These are phyloP conservation scores for Sparus aurata DNA, from an alignment of 2,797 vertebrate genomes.

Conservation along the genomic window DNA sequence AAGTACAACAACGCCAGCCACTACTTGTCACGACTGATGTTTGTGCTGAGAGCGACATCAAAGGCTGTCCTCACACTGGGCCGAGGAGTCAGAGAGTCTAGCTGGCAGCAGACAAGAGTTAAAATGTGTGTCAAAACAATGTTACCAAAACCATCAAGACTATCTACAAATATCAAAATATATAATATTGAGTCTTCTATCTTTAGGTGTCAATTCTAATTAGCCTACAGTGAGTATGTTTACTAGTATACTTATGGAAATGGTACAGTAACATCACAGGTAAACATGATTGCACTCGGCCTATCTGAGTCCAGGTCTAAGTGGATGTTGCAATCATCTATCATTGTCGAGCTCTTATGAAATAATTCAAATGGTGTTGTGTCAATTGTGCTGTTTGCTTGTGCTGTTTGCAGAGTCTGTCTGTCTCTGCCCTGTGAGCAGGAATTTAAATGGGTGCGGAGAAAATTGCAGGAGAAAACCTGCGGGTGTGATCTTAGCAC, in stretches of 20 bases:
- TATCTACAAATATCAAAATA: neutral
- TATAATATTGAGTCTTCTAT: neutral
- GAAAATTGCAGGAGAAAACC: conserved; percentile 17
- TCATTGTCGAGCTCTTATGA: conserved; percentile 15
- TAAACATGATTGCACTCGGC: neutral
- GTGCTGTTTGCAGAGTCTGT: conserved; percentile 22
- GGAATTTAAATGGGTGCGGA: conserved; percentile 36
- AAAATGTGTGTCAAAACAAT: neutral
- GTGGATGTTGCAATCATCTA: conserved; percentile 31
- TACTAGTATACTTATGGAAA: neutral
- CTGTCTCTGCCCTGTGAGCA: conserved; percentile 21
- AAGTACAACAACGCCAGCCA: neutral
- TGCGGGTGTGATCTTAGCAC: conserved; percentile 19
- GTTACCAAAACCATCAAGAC: neutral
- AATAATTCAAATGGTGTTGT: conserved; percentile 15
- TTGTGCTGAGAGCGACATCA: conserved; percentile 10
- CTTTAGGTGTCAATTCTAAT: neutral
- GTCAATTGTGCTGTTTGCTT: conserved; percentile 29
- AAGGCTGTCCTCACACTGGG: neutral
- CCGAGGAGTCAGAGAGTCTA: neutral
- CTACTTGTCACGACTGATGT: neutral
- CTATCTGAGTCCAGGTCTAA: conserved; percentile 3
- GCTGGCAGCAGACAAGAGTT: neutral
- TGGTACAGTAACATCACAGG: neutral
- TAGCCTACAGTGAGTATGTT: neutral